phyloP scores from a whole-genome alignment of 2,113 vertebrate genomes.

The Dicerorhinus sumatrensis region DNA sequence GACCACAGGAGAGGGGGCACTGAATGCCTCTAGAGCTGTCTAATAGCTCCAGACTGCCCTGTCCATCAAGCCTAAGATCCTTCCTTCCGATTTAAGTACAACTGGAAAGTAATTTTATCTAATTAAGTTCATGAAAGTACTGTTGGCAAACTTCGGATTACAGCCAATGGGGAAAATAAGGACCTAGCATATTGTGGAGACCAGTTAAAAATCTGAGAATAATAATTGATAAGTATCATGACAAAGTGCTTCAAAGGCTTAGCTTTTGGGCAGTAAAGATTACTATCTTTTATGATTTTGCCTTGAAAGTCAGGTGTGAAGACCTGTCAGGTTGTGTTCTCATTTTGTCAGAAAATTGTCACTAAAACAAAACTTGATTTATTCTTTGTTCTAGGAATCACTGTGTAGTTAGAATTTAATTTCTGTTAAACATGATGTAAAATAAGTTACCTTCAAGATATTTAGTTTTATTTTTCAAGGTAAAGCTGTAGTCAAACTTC shows the following conservation, averaged over 20 bases:
- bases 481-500: not conserved
- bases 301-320: not conserved
- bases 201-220: not conserved
- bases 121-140: not conserved
- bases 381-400: not conserved
- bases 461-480: not conserved
- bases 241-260: not conserved
- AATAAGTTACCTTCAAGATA: not conserved
- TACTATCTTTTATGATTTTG: not conserved
- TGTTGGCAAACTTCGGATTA: not conserved
- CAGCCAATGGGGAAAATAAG: not conserved
- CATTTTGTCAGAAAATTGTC: not conserved
- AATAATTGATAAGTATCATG: not conserved
- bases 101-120: not conserved
- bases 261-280: not conserved
- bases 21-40: not conserved
- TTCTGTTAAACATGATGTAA: conserved; percentile 33
- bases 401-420: not conserved
- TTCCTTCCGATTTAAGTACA: not conserved
- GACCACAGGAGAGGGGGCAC: not conserved
- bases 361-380: not conserved
- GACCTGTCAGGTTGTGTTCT: not conserved
- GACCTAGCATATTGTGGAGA: not conserved
- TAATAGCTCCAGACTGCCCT: not conserved
- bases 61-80: too few species aligned